Evolutionary conservation across 2,888 invertebrate genomes (phyloP), one percentile per base, ranked within the genome.

Genomic region (Diaphora mendica): DNA sequence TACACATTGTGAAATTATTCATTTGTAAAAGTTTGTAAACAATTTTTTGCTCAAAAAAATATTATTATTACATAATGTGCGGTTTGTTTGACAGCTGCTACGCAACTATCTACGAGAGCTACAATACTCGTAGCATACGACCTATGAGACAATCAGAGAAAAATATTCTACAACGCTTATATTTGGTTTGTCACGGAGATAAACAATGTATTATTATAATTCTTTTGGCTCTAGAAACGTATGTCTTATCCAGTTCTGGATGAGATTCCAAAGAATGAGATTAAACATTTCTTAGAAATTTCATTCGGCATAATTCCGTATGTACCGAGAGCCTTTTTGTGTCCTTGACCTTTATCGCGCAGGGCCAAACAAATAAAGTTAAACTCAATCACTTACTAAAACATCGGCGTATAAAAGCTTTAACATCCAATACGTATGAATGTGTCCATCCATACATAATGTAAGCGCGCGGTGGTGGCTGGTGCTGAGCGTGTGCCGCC

Each of bases 311-410:
- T 44, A 51, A 59, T 66, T 0, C 35, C 15, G n/a, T 59, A 26
- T 55, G 55, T 65, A 71, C 65, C 65, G 30, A 33, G 66, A 66
- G 26, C 42, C 59, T 59, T 59, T 51, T 51, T 26, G 23, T 13
- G 51, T 4, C 66, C 71, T 59, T 71, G 71, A 71, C 66, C 66
- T 64, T 66, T 51, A 35, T 55, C 8, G n/a, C 64, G 48, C 44
- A 65, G 26, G 30, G 26, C 11, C 51, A 65, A 71, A 71, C 69
- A 69, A 69, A 69, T 71, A 51, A 51, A 71, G 35, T 48, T 64
- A 71, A 55, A 59, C 68, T 72, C 68, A 44, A 72, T 67, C 72
- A 44, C 59, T 72, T 67, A 65, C 71, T 71, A 72, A 72, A 72
- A 59, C 72, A 72, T 71, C 59, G 55, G n/a, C 39, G 42, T 71